A percentile compares a stretch with the other conserved stretches of the same genome.
phyloP scores from a whole-genome alignment of 2,888 invertebrate species.

The Eupithecia subfuscata region DNA sequence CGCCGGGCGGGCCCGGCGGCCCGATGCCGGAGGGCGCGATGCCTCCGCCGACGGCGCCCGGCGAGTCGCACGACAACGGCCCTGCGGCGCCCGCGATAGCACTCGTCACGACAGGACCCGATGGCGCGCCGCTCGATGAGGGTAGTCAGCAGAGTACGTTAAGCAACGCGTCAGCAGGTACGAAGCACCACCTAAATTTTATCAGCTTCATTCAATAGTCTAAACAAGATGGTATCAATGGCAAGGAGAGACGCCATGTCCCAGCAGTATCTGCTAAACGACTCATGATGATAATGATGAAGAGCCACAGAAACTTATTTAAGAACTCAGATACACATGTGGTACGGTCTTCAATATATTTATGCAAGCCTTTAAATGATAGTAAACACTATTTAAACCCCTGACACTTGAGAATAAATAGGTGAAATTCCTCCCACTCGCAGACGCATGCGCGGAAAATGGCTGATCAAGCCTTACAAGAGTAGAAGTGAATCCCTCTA shows the following conservation, averaged over 20 bases:
- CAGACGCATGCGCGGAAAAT: too few relatives aligned
- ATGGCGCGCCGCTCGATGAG: slow-evolving; percentile 94
- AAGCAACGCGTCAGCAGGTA: slow-evolving; percentile 96
- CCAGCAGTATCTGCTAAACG: not conserved
- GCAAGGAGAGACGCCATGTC: not conserved
- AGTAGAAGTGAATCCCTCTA: too few relatives aligned
- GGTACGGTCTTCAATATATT: too few relatives aligned
- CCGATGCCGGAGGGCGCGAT: slow-evolving; percentile 84
- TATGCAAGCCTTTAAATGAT: too few relatives aligned
- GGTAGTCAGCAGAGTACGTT: slow-evolving; percentile 96
- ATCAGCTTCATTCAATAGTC: not conserved
- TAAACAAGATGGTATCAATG: not conserved
- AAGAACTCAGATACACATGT: too few relatives aligned
- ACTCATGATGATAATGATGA: not conserved
- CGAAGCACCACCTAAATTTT: slow-evolving; percentile 23
- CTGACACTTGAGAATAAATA: too few relatives aligned
- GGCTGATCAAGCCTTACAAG: too few relatives aligned
- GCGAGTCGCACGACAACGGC: slow-evolving; percentile 87
- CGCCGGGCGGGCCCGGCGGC: slow-evolving; percentile 75
- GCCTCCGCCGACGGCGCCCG: slow-evolving; percentile 85
- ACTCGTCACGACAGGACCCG: slow-evolving; percentile 95
- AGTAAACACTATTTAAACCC: too few relatives aligned
- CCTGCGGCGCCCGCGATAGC: slow-evolving; percentile 89
- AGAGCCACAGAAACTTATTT: not conserved
- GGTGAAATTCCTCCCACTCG: too few relatives aligned